These are phyloP conservation scores for Dusona sp. DNA, from an alignment of 2,888 invertebrate genomes.

Conservation along the genomic window DNA sequence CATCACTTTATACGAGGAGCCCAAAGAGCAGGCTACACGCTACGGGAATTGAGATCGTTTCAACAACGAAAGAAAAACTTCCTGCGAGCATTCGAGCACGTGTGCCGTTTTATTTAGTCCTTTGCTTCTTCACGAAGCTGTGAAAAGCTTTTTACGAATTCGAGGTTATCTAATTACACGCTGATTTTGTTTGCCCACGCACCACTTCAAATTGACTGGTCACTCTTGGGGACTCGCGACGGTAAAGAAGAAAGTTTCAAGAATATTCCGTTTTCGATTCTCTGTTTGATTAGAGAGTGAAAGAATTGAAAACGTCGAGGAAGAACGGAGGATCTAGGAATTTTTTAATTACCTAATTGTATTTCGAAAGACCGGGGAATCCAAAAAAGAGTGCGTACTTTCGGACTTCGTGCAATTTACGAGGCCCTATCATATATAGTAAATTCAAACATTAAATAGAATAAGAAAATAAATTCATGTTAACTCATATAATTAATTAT, in stretches of 20 bases:
- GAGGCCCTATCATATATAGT: too few species aligned
- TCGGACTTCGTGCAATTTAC: too few species aligned
- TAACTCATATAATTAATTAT: not conserved
- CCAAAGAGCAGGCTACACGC: conserved; percentile 34
- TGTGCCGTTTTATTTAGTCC: not conserved
- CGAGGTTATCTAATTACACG: conserved; percentile 45
- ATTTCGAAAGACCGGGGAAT: not conserved
- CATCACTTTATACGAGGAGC: not conserved
- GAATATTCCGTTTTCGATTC: not conserved
- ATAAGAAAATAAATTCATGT: not conserved
- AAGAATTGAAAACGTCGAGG: not conserved
- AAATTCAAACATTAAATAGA: not conserved
- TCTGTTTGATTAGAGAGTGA: conserved; percentile 35
- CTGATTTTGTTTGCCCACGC: conserved; percentile 28
- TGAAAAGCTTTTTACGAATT: not conserved
- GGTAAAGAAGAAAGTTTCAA: not conserved
- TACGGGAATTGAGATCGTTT: conserved; percentile 25
- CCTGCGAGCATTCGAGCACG: conserved; percentile 57
- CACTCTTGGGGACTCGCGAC: not conserved
- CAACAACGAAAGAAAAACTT: conserved; percentile 58
- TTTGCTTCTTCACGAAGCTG: not conserved
- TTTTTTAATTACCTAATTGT: conserved; percentile 14
- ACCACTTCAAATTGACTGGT: conserved; percentile 49
- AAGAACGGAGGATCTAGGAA: not conserved
- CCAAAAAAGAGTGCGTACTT: not conserved